Percentiles rank a stretch among this genome's conserved stretches.
These are phyloP conservation scores for Ramphastos sulfuratus DNA, from an alignment of 2,113 vertebrate genomes.

Conservation along the genomic window DNA sequence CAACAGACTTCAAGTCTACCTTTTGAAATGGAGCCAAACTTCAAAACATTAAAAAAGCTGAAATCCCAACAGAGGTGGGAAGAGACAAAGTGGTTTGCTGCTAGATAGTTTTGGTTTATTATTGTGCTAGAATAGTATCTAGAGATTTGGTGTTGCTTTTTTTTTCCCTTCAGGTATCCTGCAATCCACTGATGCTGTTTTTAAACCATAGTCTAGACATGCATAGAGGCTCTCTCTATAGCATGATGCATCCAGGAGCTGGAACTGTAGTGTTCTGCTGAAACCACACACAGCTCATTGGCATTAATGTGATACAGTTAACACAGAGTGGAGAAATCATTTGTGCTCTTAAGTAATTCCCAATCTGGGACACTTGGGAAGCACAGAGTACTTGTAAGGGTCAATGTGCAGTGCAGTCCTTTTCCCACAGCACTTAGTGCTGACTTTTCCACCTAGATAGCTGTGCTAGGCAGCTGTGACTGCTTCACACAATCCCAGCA, in stretches of 20 bases:
- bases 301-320: not conserved
- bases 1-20: not conserved
- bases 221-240: not conserved
- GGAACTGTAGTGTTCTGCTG: not conserved
- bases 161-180: not conserved
- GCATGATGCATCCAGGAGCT: accelerated
- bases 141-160: not conserved
- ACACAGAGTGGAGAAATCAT: not conserved
- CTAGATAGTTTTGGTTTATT: too few species aligned
- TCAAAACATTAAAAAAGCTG: not conserved
- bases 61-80: not conserved
- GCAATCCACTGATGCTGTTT: not conserved
- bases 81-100: not conserved
- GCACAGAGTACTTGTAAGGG: not conserved
- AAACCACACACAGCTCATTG: not conserved
- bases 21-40: not conserved
- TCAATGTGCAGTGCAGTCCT: not conserved
- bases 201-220: not conserved
- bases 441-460: not conserved
- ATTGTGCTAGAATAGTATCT: not conserved
- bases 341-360: not conserved
- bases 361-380: not conserved
- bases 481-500: too few species aligned
- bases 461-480: not conserved
- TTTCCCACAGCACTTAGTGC: not conserved